Conservation (phyloP, 1,140 invertebrate genomes). For the Protaetia brevitarsis region DNA sequence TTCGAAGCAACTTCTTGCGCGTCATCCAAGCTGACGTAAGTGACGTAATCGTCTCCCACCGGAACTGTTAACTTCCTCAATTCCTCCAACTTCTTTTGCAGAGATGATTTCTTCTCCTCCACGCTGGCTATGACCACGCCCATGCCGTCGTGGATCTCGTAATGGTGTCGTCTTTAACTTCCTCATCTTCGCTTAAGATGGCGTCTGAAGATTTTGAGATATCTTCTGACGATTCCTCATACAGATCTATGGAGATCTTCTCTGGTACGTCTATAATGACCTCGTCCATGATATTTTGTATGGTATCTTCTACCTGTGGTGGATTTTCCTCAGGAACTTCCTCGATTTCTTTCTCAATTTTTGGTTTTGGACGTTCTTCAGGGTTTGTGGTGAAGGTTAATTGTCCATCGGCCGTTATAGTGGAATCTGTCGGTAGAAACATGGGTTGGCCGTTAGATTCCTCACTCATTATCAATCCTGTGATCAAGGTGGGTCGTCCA, state of each 20-base stretch:
- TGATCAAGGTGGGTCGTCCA: constrained; percentile 63
- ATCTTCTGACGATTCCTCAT: neutral
- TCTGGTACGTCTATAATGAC: neutral
- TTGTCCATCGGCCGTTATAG: constrained; percentile 53
- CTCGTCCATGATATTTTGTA: neutral
- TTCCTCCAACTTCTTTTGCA: constrained; percentile 44
- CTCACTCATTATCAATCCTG: constrained; percentile 50
- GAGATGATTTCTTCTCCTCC: constrained; percentile 42
- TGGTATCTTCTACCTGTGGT: neutral
- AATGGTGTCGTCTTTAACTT: neutral
- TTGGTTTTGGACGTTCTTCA: constrained; percentile 42
- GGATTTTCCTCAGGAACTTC: neutral
- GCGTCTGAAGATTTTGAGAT: neutral
- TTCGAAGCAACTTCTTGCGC: constrained; percentile 39
- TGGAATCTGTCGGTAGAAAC: constrained; percentile 60
- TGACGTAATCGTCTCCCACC: constrained; percentile 40
- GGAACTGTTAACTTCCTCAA: constrained; percentile 40
- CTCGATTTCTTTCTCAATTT: constrained; percentile 25
- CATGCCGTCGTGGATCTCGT: constrained; percentile 42
- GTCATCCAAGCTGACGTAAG: constrained; percentile 40
- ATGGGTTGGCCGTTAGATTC: constrained; percentile 42
- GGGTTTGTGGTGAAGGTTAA: constrained; percentile 49
- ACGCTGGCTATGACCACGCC: constrained; percentile 40
- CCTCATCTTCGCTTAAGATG: neutral
- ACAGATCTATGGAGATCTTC: neutral